Percentiles rank a stretch among this genome's conserved stretches.
phyloP scores from a whole-genome alignment of 2,113 vertebrate species.

The Plestiodon gilberti region DNA sequence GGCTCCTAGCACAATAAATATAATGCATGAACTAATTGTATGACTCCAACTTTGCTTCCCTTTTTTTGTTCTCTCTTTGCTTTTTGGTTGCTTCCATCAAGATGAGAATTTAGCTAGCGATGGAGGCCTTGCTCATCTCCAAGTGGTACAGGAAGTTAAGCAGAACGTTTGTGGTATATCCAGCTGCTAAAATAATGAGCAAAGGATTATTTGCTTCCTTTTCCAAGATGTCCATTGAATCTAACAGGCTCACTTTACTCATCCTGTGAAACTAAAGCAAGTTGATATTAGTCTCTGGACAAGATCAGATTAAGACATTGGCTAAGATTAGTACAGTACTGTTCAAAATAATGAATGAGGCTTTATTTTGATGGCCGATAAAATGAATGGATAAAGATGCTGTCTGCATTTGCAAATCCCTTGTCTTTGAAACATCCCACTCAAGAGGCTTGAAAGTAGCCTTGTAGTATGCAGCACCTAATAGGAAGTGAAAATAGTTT shows the following conservation, averaged over 20 bases:
- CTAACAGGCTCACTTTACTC: constrained; percentile 7
- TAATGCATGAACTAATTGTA: not conserved
- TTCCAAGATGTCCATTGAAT: not conserved
- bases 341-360: not conserved
- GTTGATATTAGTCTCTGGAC: not conserved
- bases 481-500: not conserved
- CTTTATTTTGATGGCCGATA: not conserved
- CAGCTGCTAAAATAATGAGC: not conserved
- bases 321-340: not conserved
- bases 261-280: not conserved
- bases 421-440: not conserved
- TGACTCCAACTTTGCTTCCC: not conserved
- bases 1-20: not conserved
- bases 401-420: not conserved
- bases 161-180: not conserved
- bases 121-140: not conserved
- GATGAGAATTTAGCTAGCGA: too few species aligned
- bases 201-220: not conserved
- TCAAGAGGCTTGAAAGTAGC: not conserved
- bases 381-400: not conserved
- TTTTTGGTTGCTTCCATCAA: not conserved
- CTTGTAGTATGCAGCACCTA: not conserved
- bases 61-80: not conserved
- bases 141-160: not conserved
- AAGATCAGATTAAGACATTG: not conserved